These are phyloP conservation scores for Pomatostomus ruficeps DNA, from an alignment of 2,113 vertebrate genomes.

Conservation along the genomic window DNA sequence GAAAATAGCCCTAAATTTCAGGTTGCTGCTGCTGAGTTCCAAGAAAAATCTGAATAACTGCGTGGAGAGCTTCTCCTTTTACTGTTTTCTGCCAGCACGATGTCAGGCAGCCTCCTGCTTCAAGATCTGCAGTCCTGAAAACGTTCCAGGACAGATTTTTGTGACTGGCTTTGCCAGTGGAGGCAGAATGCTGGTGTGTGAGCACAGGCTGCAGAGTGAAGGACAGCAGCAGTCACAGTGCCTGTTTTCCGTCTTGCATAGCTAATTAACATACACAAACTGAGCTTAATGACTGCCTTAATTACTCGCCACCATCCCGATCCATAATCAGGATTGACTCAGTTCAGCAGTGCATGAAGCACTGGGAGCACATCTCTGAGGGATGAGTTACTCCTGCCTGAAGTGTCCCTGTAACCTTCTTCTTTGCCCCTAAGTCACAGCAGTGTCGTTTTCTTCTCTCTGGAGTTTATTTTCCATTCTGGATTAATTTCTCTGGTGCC, in stretches of 20 bases:
- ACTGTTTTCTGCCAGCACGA: neutral
- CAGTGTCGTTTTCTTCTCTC: neutral
- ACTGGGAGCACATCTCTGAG: neutral
- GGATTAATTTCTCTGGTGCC: neutral
- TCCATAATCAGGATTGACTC: neutral
- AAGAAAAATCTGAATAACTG: neutral
- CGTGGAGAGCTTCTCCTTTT: neutral
- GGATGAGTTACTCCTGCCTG: neutral
- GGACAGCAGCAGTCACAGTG: neutral
- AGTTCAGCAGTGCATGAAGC: neutral
- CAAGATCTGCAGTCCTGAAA: neutral
- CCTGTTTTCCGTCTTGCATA: neutral
- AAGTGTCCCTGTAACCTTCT: neutral
- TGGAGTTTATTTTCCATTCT: neutral
- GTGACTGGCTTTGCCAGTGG: neutral
- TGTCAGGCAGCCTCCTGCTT: neutral
- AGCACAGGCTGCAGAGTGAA: neutral
- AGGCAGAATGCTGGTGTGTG: neutral
- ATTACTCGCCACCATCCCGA: neutral
- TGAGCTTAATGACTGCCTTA: neutral
- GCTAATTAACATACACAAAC: neutral
- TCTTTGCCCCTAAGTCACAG: neutral
- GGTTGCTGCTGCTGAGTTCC: neutral
- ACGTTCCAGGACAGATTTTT: neutral
- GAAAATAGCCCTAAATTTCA: neutral